These are phyloP conservation scores for Tetranychus piercei DNA, from an alignment of 2,888 invertebrate species.

Conservation along the genomic window DNA sequence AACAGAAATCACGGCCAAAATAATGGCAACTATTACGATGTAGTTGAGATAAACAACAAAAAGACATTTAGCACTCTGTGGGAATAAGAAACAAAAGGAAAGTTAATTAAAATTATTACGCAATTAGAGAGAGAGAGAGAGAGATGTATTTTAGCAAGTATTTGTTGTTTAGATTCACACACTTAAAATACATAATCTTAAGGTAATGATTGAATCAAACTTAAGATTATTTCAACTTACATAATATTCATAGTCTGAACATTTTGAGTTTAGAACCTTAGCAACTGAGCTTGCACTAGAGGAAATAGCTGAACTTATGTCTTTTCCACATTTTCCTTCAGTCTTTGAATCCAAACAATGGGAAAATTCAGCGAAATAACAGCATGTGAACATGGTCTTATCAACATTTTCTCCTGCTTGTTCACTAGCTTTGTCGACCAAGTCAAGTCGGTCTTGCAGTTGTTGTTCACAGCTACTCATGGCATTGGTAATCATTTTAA, in stretches of 20 bases:
- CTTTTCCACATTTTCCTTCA: background rate
- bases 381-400: background rate
- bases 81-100: background rate
- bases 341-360: constrained; percentile 5
- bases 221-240: background rate
- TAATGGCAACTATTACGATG: background rate
- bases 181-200: background rate
- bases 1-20: background rate
- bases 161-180: background rate
- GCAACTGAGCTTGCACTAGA: background rate
- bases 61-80: constrained; percentile 6
- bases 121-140: background rate
- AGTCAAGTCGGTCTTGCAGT: constrained; percentile 2
- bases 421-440: background rate
- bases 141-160: too few species aligned
- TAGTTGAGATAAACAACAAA: background rate
- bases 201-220: background rate
- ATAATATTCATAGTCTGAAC: background rate
- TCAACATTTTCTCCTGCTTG: constrained; percentile 3
- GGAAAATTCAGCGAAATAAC: constrained; percentile 8
- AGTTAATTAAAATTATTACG: background rate
- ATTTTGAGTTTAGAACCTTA: background rate
- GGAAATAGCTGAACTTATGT: background rate
- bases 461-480: background rate
- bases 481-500: background rate